Evolutionary conservation across 2,888 invertebrate species (phyloP).

Genomic region (Platycnemis pennipes): DNA sequence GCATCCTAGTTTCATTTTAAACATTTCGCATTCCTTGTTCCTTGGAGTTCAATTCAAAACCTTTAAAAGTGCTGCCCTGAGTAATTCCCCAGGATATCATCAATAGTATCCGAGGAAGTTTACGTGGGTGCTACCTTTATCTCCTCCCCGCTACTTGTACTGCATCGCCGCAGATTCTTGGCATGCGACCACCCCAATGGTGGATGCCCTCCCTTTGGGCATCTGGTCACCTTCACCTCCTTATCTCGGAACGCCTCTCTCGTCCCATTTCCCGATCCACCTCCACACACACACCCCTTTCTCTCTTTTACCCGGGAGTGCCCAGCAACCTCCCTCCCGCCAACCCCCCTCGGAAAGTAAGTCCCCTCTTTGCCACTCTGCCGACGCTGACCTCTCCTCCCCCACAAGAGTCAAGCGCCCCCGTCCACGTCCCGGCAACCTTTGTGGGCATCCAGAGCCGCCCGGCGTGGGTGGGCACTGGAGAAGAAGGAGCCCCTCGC

Average conservation of each 20-base stretch:
- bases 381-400: neutral
- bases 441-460: constrained; percentile 46
- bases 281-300: neutral
- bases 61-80: too few relatives aligned
- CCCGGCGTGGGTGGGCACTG: constrained; percentile 59
- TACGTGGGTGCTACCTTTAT: too few relatives aligned
- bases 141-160: too few relatives aligned
- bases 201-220: neutral
- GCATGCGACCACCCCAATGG: too few relatives aligned
- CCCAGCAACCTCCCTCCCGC: neutral
- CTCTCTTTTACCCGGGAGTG: neutral
- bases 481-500: neutral
- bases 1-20: too few relatives aligned
- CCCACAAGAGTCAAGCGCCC: neutral
- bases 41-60: too few relatives aligned
- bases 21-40: too few relatives aligned
- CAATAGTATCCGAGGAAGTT: too few relatives aligned
- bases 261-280: neutral
- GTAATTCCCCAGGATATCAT: too few relatives aligned
- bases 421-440: neutral
- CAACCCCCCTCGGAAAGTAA: too few relatives aligned
- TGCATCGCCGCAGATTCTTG: too few relatives aligned
- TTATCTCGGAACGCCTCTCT: neutral
- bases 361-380: neutral
- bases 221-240: neutral